Percentiles rank a stretch among this genome's conserved stretches.
These are phyloP conservation scores for Bombus sibiricus DNA, from an alignment of 1,140 invertebrate genomes.

Conservation along the genomic window DNA sequence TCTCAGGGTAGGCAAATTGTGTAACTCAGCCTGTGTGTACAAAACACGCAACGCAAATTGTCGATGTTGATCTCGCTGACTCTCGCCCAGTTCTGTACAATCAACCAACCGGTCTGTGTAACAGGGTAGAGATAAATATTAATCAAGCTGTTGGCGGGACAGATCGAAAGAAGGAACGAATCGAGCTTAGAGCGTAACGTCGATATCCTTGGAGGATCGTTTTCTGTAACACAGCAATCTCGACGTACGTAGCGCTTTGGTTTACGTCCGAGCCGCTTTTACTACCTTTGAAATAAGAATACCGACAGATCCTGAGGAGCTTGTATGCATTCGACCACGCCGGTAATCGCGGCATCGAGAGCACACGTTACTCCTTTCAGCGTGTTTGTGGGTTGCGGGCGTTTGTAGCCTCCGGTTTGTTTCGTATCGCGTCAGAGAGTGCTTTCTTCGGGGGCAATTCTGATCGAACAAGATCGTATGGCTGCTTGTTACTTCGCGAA, in stretches of 20 bases:
- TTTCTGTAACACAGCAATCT: conserved; percentile 33
- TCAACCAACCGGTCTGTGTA: neutral
- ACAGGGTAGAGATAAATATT: conserved; percentile 10
- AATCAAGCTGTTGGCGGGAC: neutral
- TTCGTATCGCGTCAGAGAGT: conserved; percentile 1
- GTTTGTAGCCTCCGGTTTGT: neutral
- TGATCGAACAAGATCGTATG: conserved; percentile 26
- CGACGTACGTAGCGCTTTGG: conserved; percentile 20
- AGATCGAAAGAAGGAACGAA: neutral
- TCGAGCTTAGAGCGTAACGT: neutral
- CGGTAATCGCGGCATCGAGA: conserved; percentile 28
- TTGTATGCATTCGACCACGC: conserved; percentile 23
- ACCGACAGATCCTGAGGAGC: neutral
- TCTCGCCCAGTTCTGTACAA: too few species aligned
- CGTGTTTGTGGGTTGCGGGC: neutral
- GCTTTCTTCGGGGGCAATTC: conserved; percentile 12
- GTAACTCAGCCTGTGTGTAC: too few species aligned
- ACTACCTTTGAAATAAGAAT: conserved; percentile 30
- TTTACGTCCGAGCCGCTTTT: conserved; percentile 53
- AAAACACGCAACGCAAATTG: too few species aligned
- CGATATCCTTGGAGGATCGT: neutral
- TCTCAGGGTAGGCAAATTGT: too few species aligned
- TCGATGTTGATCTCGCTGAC: too few species aligned
- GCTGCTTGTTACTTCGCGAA: conserved; percentile 22
- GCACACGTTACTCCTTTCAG: conserved; percentile 1